Conservation (phyloP, 2,113 vertebrate genomes). For the Paraplagusia blochii region DNA sequence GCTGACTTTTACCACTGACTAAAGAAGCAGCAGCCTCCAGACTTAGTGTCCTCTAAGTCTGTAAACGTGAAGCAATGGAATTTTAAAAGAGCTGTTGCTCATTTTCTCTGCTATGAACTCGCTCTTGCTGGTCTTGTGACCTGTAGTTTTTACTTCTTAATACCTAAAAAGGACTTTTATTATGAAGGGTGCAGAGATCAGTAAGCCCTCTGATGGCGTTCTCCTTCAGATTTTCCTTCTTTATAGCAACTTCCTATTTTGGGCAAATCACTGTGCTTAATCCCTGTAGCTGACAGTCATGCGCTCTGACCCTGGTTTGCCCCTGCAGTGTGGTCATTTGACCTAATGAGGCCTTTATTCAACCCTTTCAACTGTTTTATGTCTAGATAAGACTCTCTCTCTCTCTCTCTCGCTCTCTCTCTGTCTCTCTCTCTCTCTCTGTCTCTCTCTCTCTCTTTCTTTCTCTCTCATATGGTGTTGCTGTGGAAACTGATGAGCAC, state of each 20-base stretch:
- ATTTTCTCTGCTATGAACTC: too few species aligned
- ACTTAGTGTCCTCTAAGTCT: too few species aligned
- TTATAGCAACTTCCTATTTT: slow-evolving; percentile 53
- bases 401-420: slow-evolving; percentile 47
- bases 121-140: not conserved
- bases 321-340: slow-evolving; percentile 46
- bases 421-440: too few species aligned
- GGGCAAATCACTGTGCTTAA: slow-evolving; percentile 38
- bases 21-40: too few species aligned
- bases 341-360: slow-evolving; percentile 60
- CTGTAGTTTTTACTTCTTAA: not conserved
- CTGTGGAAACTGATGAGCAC: slow-evolving; percentile 78
- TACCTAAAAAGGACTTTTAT: slow-evolving; percentile 1
- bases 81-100: too few species aligned
- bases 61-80: too few species aligned
- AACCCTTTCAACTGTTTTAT: slow-evolving; percentile 63
- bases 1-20: too few species aligned
- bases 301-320: slow-evolving; percentile 31
- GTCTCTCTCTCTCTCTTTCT: slow-evolving; percentile 39
- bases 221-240: slow-evolving; percentile 17
- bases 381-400: slow-evolving; percentile 65
- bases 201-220: slow-evolving; percentile 24
- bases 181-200: slow-evolving; percentile 5
- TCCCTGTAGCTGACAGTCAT: slow-evolving; percentile 17
- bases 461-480: slow-evolving; percentile 68